Evolutionary conservation across 2,113 vertebrate genomes (phyloP), one percentile per base, ranked within the genome.

Genomic region (Penelope pileata): DNA sequence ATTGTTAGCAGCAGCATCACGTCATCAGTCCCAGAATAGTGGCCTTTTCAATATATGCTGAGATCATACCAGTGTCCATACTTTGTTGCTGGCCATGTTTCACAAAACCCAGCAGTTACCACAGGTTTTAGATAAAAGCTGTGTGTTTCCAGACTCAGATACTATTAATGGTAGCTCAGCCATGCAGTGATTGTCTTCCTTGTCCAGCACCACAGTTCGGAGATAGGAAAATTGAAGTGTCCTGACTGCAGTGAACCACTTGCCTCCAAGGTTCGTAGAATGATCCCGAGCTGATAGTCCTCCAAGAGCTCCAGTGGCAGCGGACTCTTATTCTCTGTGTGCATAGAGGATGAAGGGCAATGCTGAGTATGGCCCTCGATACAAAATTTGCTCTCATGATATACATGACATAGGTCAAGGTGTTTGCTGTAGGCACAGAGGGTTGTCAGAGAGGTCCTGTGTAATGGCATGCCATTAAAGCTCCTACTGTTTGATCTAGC

Each of bases 251-350:
- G 36, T 34, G 50, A 30, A 38, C 11, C 40, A 30, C 12, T 42
- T 36, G 48, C 14, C 29, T 75, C 68, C 38, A 62, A 47, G 17
- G 3, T 68, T 91, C 6, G 10, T n/a, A 66, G 12, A 48, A 54
- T n/a, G 3, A 45, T 45, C 45, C 34, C 23, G 58, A 14, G 43
- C 2, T 4, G 16, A 21, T 40, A 59, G 24, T 4, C 23, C 5
- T 0, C n/a, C 26, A 32, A 77, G 17, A 32, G 7, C 42, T 62
- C 24, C 0, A 0, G 51, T 18, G 66, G 23, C 42, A 42, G 22
- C 24, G 63, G 59, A n/a, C 13, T 24, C 12, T 11, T 51, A 3
- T 67, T 67, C 48, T 63, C n/a, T 38, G 16, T 3, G 23, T 73
- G 8, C 40, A 32, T 74, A 72, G 23, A 54, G 38, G 43, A 17